Percentiles rank a stretch among this genome's conserved stretches.
phyloP scores from a whole-genome alignment of 2,113 vertebrate genomes.

The Atlantisia rogersi region DNA sequence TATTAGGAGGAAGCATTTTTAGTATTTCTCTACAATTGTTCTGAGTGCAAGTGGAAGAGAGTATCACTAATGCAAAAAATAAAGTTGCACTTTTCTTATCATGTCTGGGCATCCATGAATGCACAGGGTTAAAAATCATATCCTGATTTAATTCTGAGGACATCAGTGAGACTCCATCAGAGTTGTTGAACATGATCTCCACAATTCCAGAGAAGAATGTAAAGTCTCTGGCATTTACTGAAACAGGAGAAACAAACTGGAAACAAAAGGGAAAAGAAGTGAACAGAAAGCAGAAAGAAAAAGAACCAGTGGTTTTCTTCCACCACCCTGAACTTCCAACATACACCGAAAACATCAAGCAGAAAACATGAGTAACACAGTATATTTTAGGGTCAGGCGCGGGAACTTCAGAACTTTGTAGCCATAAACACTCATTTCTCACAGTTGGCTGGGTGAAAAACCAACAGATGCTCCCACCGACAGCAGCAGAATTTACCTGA shows the following conservation, averaged over 20 bases:
- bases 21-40: not conserved
- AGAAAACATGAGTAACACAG: accelerated
- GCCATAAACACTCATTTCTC: not conserved
- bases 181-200: accelerated
- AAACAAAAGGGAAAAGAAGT: not conserved
- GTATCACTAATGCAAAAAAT: not conserved
- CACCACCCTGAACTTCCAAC: not conserved
- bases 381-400: accelerated
- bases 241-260: not conserved
- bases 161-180: not conserved
- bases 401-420: not conserved
- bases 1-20: not conserved
- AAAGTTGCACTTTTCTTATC: not conserved
- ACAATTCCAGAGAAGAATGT: not conserved
- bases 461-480: not conserved
- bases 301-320: not conserved
- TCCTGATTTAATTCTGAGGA: not conserved
- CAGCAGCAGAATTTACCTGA: not conserved
- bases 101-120: not conserved
- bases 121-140: not conserved
- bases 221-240: not conserved
- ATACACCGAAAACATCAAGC: not conserved
- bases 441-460: not conserved
- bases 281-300: not conserved
- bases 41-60: not conserved